Percentiles rank a stretch among this genome's conserved stretches.
phyloP scores from a whole-genome alignment of 2,113 vertebrate genomes.

The Charadrius vociferus region DNA sequence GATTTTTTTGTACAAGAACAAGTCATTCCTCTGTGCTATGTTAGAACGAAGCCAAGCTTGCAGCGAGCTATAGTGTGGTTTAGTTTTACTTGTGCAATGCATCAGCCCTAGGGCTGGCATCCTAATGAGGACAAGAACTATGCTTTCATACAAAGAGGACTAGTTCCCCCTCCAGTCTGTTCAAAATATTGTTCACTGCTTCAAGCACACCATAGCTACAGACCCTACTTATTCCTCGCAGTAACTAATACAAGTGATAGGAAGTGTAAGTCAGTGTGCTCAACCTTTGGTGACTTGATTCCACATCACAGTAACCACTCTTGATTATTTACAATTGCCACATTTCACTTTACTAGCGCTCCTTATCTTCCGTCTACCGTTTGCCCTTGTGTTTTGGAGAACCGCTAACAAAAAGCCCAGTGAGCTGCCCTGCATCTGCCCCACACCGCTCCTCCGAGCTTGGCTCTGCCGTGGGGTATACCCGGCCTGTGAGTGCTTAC shows the following conservation, averaged over 20 bases:
- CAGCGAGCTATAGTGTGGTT: not conserved
- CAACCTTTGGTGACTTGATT: not conserved
- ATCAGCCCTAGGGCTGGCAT: conserved; percentile 28
- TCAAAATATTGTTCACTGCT: conserved; percentile 57
- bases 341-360: not conserved
- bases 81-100: conserved; percentile 3
- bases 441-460: not conserved
- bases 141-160: conserved; percentile 55
- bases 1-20: not conserved
- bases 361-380: not conserved
- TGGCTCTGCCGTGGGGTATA: not conserved
- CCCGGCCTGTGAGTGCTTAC: not conserved
- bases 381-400: not conserved
- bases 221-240: not conserved
- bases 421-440: not conserved
- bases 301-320: not conserved
- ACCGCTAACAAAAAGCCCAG: not conserved
- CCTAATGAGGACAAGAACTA: conserved; percentile 28
- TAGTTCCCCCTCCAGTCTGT: conserved; percentile 70
- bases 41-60: not conserved
- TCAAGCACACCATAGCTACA: not conserved
- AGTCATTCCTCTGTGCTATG: not conserved
- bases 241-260: not conserved
- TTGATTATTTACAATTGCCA: not conserved
- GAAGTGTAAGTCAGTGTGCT: rapidly evolving